Evolutionary conservation across 2,888 invertebrate genomes (phyloP).

Genomic region (Pherbina coryleti): DNA sequence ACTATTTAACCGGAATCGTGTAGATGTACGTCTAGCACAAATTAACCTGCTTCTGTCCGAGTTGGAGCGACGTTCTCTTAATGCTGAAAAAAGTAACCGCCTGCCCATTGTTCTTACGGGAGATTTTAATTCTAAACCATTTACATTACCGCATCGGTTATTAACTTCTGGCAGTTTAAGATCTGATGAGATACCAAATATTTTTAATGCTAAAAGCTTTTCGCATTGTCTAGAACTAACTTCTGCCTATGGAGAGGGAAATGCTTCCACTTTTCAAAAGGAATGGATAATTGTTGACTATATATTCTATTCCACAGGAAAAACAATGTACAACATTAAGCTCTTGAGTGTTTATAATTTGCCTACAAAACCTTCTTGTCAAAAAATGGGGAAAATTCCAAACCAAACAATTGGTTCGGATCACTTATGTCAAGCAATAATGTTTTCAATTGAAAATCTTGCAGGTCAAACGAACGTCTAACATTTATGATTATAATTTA

Average conservation of each 20-base stretch:
- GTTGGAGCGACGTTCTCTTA: constrained; percentile 82
- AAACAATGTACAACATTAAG: constrained; percentile 66
- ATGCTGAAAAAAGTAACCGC: constrained; percentile 54
- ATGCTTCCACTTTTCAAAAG: constrained; percentile 80
- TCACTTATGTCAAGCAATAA: constrained; percentile 84
- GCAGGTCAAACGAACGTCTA: neutral
- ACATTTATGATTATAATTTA: neutral
- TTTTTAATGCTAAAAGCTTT: neutral
- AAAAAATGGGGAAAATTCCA: constrained; percentile 76
- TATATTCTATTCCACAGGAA: constrained; percentile 78
- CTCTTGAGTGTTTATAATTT: constrained; percentile 75
- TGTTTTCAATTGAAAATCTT: constrained; percentile 70
- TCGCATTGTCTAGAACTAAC: constrained; percentile 47
- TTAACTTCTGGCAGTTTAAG: constrained; percentile 32
- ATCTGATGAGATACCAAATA: constrained; percentile 64
- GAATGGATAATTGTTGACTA: constrained; percentile 89
- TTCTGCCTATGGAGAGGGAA: constrained; percentile 47
- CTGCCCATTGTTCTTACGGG: constrained; percentile 90
- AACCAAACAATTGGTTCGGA: constrained; percentile 83
- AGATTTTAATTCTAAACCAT: constrained; percentile 89
- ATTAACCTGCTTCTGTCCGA: constrained; percentile 86
- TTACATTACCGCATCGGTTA: constrained; percentile 71
- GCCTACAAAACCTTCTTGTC: constrained; percentile 76
- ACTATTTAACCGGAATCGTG: constrained; percentile 89
- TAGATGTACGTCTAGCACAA: constrained; percentile 92